Evolutionary conservation across 2,113 vertebrate genomes (phyloP).

Genomic region (Brachypteracias leptosomus): DNA sequence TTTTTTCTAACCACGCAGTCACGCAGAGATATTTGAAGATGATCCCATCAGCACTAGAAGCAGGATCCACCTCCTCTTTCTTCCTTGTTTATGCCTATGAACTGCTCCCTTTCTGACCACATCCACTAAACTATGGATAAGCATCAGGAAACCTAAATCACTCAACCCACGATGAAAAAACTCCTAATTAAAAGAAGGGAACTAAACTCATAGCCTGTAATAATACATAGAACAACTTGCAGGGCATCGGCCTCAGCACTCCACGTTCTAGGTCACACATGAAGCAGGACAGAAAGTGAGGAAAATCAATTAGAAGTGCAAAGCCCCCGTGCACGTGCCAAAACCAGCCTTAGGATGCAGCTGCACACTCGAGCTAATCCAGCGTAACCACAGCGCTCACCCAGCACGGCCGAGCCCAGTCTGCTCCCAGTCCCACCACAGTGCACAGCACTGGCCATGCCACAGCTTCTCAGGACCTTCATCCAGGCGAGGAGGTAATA

Average conservation of each 20-base stretch:
- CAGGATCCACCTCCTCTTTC: neutral
- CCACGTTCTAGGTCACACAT: neutral
- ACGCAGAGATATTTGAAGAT: neutral
- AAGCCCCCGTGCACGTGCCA: neutral
- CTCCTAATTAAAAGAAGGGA: neutral
- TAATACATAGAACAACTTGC: neutral
- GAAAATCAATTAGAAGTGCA: slow-evolving; percentile 9
- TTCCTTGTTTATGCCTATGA: neutral
- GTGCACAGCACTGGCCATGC: neutral
- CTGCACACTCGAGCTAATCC: neutral
- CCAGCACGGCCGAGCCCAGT: neutral
- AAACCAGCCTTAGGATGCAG: neutral
- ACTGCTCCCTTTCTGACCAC: neutral
- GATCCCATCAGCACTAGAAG: neutral
- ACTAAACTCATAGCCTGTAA: neutral
- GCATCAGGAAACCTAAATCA: neutral
- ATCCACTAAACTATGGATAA: neutral
- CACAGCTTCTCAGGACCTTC: neutral
- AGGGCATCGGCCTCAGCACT: neutral
- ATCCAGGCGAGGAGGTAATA: neutral
- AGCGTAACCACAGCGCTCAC: accelerated
- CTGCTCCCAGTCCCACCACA: accelerated
- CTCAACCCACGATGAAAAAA: neutral
- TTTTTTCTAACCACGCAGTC: neutral
- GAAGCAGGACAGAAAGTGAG: neutral